Evolutionary conservation across 2,113 vertebrate species (phyloP), one percentile per base, ranked within the genome.

Genomic region (Tursiops truncatus): DNA sequence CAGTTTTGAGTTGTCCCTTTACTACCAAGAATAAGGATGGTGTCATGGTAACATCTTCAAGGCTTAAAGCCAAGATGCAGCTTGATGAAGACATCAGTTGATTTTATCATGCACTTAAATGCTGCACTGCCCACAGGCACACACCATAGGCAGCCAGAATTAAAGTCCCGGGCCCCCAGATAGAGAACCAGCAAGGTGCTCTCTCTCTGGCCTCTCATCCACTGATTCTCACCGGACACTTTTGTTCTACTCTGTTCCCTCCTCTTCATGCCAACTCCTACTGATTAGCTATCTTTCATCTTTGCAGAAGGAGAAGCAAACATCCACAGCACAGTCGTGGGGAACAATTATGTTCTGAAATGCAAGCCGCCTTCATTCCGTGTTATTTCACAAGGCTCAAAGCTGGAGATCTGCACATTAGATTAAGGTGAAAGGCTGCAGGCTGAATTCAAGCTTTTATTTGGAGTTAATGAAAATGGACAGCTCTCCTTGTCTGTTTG

Each of bases 381-480:
- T 26, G 36, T 53, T 91, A 71, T 36, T 94, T 94, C 92, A 36
- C 65, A 89, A 56, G 76, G 60, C 91, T 92, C 23, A 8, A 79
- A 68, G 53, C 77, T 73, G 50, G 56, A 67, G 56, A 73, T 58
- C 84, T 50, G 80, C 74, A 41, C 33, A 36, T 28, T 23, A 63
- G 82, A 80, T 70, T 33, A 92, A 81, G 79, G 71, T 86, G 80
- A 97, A 93, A 44, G 25, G 60, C 95, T 80, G 41, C 68, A 60
- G 93, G 83, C 88, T 90, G 82, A 82, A 83, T 81, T 50, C 60
- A 71, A 77, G 96, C 93, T 94, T 97, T 95, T 96, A 68, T 97
- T 82, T 77, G 77, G 83, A 94, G 87, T 84, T 97, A 97, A 97
- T 97, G 96, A 92, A 92, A 96, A 85, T 18, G 60, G 96, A 95